A percentile compares a stretch with the other conserved stretches of the same genome.
phyloP scores from a whole-genome alignment of 2,797 vertebrate species.

The Rhabdophis nuchalis region DNA sequence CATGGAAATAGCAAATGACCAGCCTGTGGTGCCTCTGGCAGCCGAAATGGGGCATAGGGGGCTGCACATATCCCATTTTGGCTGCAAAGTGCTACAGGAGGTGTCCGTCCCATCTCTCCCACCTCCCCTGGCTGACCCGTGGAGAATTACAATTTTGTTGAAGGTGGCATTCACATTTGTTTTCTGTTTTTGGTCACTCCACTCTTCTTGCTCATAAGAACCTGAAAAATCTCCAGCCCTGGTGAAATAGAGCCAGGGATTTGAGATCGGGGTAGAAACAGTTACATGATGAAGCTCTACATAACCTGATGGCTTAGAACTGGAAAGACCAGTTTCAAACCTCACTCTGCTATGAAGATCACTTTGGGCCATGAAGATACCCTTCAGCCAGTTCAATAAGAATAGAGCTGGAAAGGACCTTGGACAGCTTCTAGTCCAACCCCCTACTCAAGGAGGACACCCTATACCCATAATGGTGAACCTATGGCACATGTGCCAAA shows the following conservation, averaged over 20 bases:
- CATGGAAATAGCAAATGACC: too few relatives aligned
- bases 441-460: background rate
- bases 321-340: background rate
- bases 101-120: too few relatives aligned
- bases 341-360: background rate
- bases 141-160: background rate
- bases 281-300: background rate
- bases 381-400: background rate
- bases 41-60: too few relatives aligned
- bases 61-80: too few relatives aligned
- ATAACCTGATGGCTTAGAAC: background rate
- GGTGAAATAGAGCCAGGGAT: background rate
- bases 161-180: background rate
- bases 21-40: too few relatives aligned
- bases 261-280: background rate
- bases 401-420: background rate
- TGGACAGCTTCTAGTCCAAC: background rate
- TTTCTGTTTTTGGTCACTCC: background rate
- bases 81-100: too few relatives aligned
- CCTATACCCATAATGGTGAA: background rate
- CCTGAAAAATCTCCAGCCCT: background rate
- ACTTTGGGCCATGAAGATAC: background rate
- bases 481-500: too few relatives aligned
- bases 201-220: background rate
- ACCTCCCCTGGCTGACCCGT: too few relatives aligned